Percentiles rank a stretch among this genome's conserved stretches.
These are phyloP conservation scores for Xanthorhoe designata DNA, from an alignment of 2,888 invertebrate genomes.

Conservation along the genomic window DNA sequence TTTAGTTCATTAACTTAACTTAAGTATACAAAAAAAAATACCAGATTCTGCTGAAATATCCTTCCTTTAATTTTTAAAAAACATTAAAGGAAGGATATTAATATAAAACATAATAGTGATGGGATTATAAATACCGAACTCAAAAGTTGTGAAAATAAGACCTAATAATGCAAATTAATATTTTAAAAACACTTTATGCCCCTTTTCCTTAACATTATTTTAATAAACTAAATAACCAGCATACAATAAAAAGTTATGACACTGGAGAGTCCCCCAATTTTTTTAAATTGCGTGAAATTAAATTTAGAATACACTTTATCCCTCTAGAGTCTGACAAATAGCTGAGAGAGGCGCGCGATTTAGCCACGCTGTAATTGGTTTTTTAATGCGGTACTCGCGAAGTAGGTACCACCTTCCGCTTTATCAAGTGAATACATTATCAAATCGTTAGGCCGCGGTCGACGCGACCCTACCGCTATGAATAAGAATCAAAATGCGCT, in stretches of 20 bases:
- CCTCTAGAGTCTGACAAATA: slow-evolving; percentile 83
- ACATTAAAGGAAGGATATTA: too few species aligned
- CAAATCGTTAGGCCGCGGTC: slow-evolving; percentile 82
- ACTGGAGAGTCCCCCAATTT: slow-evolving; percentile 75
- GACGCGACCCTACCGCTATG: slow-evolving; percentile 70
- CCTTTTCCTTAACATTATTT: slow-evolving; percentile 55
- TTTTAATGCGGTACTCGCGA: slow-evolving; percentile 83
- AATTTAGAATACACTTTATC: slow-evolving; percentile 84
- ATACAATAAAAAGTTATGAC: slow-evolving; percentile 69
- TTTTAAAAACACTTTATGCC: background rate
- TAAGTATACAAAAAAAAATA: too few species aligned
- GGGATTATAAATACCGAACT: too few species aligned
- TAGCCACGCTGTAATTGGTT: slow-evolving; percentile 85
- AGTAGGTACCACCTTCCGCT: slow-evolving; percentile 84
- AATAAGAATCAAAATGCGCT: slow-evolving; percentile 82
- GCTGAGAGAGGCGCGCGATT: slow-evolving; percentile 78
- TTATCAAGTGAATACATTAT: slow-evolving; percentile 86
- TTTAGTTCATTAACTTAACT: too few species aligned
- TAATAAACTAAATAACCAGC: slow-evolving; percentile 71
- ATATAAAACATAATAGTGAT: too few species aligned
- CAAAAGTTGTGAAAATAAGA: too few species aligned
- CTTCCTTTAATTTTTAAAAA: too few species aligned
- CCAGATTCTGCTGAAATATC: too few species aligned
- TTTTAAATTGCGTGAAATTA: slow-evolving; percentile 84
- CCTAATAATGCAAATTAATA: background rate